phyloP scores from a whole-genome alignment of 2,797 vertebrate genomes.

The Lagorchestes hirsutus region DNA sequence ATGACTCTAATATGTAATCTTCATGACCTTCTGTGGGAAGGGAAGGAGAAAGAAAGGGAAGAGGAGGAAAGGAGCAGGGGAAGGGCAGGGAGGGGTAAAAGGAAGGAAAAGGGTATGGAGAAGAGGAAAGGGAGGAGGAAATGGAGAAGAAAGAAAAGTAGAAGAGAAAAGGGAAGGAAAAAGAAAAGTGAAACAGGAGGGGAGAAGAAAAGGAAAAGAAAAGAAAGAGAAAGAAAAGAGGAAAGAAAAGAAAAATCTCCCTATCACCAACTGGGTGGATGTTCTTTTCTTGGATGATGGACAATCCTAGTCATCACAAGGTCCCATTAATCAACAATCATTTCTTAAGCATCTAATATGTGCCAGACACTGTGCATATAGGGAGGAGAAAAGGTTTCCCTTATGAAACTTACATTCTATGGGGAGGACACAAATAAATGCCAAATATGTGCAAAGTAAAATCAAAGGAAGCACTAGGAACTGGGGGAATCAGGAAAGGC shows the following conservation, averaged over 20 bases:
- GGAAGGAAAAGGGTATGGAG: no score
- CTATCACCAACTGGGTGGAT: background rate
- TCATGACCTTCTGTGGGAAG: background rate
- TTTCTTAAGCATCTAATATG: background rate
- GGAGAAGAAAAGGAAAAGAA: no score
- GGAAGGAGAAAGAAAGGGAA: background rate
- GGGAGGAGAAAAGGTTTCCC: background rate
- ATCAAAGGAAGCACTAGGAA: background rate
- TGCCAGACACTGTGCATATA: background rate
- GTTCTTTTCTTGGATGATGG: background rate
- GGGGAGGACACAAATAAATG: background rate
- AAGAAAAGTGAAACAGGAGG: fast-evolving
- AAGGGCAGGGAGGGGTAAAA: background rate
- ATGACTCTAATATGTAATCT: background rate
- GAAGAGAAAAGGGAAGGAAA: fast-evolving
- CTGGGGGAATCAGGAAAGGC: background rate
- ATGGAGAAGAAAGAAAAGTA: background rate
- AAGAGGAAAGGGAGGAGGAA: background rate
- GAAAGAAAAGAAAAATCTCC: background rate
- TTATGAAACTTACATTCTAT: background rate
- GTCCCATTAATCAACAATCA: background rate
- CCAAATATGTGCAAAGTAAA: background rate
- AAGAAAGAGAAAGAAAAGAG: fast-evolving
- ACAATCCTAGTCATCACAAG: background rate
- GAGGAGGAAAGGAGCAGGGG: no score